phyloP scores from a whole-genome alignment of 2,113 vertebrate genomes.

The Sakesphorus luctuosus region DNA sequence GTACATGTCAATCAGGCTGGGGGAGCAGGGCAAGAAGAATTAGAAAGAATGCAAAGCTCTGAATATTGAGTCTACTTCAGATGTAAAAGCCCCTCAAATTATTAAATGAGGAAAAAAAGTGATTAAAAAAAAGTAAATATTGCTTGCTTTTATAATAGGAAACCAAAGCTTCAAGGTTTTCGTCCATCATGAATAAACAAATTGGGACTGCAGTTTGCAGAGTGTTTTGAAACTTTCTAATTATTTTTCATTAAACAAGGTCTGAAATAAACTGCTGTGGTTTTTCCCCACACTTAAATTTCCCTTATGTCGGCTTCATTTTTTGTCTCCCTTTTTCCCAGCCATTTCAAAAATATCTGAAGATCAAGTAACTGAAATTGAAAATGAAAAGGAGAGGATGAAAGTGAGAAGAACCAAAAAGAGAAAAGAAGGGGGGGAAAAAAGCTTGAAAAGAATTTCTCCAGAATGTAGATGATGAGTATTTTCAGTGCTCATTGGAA shows the following conservation, averaged over 20 bases:
- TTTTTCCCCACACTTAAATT: not conserved
- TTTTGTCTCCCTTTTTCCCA: constrained; percentile 14
- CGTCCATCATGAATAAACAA: not conserved
- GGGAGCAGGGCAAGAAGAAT: not conserved
- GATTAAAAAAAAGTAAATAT: not conserved
- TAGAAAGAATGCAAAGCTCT: not conserved
- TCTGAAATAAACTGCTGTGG: not conserved
- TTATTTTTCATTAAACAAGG: constrained; percentile 19
- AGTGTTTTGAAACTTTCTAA: constrained; percentile 35
- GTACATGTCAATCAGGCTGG: not conserved
- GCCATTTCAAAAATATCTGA: constrained; percentile 35
- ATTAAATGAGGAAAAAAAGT: not conserved
- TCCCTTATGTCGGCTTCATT: not conserved
- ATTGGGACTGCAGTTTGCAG: not conserved
- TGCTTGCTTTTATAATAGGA: not conserved
- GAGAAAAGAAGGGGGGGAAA: not conserved
- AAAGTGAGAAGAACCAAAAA: constrained; percentile 8
- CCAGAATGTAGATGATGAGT: not conserved
- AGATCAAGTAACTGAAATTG: constrained; percentile 34
- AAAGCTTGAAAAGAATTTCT: not conserved
- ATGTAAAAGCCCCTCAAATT: not conserved
- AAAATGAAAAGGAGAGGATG: constrained; percentile 22
- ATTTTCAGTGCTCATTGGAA: not conserved
- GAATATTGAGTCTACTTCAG: not conserved
- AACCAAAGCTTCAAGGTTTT: not conserved